Conservation (phyloP, 1,140 invertebrate species). For the Caenorhabditis remanei region DNA sequence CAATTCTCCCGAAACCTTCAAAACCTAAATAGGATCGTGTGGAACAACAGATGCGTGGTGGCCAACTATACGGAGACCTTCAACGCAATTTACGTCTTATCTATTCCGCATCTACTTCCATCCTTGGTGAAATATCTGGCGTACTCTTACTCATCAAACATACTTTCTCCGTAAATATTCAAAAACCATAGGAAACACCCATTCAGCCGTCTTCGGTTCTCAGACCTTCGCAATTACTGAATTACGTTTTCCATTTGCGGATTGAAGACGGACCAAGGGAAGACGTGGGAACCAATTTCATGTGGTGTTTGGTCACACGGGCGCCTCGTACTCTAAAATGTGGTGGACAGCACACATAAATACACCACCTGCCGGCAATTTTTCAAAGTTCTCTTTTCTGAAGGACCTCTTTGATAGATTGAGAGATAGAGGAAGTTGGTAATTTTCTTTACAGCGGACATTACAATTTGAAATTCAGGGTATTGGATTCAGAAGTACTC, state of each 20-base stretch:
- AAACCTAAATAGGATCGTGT: neutral
- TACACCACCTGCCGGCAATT: constrained; percentile 31
- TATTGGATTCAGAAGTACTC: neutral
- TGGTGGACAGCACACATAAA: neutral
- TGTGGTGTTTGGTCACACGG: constrained; percentile 20
- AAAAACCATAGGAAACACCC: constrained; percentile 11
- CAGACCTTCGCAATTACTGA: constrained; percentile 15
- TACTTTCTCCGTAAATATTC: neutral
- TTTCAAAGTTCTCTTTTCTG: constrained; percentile 10
- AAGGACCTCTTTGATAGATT: constrained; percentile 18
- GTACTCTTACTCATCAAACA: constrained; percentile 25
- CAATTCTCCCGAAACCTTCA: neutral
- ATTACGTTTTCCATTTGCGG: constrained; percentile 19
- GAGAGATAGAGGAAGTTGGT: neutral
- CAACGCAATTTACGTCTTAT: constrained; percentile 55
- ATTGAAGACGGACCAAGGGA: neutral
- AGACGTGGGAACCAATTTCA: constrained; percentile 29
- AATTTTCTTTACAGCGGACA: constrained; percentile 17
- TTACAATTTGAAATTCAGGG: constrained; percentile 9
- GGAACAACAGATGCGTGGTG: constrained; percentile 40
- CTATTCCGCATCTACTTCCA: constrained; percentile 51
- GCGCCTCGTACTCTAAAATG: constrained; percentile 1
- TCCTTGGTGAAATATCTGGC: neutral
- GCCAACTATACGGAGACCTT: constrained; percentile 32
- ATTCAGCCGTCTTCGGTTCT: neutral